phyloP scores from a whole-genome alignment of 2,113 vertebrate genomes.

The Mus pahari region DNA sequence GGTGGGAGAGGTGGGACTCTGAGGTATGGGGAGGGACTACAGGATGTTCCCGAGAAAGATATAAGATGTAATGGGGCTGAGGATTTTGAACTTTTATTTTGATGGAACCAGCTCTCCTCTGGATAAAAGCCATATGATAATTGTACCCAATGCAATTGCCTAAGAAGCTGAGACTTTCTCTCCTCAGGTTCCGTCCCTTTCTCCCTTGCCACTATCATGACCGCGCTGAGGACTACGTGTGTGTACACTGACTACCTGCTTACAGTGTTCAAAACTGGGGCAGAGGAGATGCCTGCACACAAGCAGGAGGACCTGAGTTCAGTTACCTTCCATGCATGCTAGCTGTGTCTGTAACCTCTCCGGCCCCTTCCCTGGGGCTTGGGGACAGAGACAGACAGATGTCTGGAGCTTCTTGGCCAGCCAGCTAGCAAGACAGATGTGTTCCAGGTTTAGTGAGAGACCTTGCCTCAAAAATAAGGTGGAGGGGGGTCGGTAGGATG shows the following conservation, averaged over 20 bases:
- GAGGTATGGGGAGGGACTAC: background rate
- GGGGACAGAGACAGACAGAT: background rate
- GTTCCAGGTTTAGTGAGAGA: background rate
- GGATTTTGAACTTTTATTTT: background rate
- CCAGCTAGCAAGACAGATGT: background rate
- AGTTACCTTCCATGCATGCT: background rate
- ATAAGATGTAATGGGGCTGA: background rate
- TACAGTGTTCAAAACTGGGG: background rate
- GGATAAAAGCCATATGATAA: background rate
- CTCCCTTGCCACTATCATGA: background rate
- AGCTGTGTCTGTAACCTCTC: background rate
- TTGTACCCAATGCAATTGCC: background rate
- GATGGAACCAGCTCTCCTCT: background rate
- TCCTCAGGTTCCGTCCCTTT: background rate
- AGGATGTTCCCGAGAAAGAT: background rate
- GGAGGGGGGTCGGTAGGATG: background rate
- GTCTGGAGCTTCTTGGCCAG: background rate
- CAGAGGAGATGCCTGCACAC: background rate
- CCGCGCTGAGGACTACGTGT: background rate
- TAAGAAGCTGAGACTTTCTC: background rate
- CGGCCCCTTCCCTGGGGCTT: background rate
- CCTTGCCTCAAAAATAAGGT: background rate
- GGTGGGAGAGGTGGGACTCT: background rate
- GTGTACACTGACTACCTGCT: background rate
- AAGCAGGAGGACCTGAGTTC: background rate